Percentiles rank a stretch among this genome's conserved stretches.
These are phyloP conservation scores for Stegastes partitus DNA, from an alignment of 2,113 vertebrate genomes.

Conservation along the genomic window DNA sequence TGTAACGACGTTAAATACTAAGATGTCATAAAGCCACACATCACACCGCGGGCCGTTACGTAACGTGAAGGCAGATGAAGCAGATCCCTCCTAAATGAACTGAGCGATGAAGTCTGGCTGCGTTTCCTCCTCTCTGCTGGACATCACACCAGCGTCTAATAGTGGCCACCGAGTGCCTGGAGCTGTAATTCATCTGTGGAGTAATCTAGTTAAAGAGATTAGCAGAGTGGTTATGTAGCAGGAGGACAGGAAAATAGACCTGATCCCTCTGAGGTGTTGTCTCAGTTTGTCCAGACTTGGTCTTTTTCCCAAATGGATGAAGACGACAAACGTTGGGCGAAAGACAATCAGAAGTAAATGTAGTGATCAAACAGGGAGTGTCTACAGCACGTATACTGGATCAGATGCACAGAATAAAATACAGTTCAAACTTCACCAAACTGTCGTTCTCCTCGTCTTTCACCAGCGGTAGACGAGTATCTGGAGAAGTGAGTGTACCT, in stretches of 20 bases:
- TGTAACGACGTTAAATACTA: constrained; percentile 15
- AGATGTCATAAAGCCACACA: neutral
- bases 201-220: constrained; percentile 76
- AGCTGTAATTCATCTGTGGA: neutral
- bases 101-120: neutral
- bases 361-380: neutral
- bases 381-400: neutral
- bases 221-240: constrained; percentile 55
- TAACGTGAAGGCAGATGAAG: neutral
- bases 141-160: neutral
- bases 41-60: neutral
- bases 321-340: neutral
- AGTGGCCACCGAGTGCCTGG: neutral
- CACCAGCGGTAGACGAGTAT: no score
- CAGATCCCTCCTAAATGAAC: neutral
- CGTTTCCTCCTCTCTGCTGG: neutral
- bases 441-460: no score
- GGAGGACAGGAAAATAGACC: constrained; percentile 62
- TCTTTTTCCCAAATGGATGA: neutral
- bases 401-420: no score
- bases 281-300: constrained; percentile 26
- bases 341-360: neutral
- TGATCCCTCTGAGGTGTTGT: constrained; percentile 59
- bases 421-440: no score
- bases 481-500: no score